Percentiles rank a stretch among this genome's conserved stretches.
Evolutionary conservation across 2,797 vertebrate species (phyloP).

Genomic region (Melanotaenia trifasciata): DNA sequence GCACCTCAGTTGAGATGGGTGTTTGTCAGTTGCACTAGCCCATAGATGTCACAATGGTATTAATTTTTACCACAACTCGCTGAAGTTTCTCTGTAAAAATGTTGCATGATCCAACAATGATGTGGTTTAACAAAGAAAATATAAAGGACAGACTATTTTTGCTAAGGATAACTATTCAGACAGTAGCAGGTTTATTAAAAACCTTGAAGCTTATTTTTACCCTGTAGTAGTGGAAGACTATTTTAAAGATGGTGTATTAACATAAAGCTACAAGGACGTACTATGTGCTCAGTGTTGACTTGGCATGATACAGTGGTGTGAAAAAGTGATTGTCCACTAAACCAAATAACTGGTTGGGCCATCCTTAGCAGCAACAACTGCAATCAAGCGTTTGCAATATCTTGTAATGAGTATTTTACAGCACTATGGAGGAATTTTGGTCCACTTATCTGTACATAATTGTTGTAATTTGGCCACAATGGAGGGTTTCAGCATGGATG

Average conservation of each 20-base stretch:
- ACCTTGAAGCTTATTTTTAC: not conserved
- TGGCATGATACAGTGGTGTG: not conserved
- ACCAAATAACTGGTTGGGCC: too few species aligned
- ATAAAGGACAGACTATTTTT: not conserved
- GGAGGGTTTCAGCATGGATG: too few species aligned
- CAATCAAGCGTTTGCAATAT: too few species aligned
- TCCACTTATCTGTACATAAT: too few species aligned
- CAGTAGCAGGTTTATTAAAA: not conserved
- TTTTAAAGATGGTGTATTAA: slow-evolving; percentile 7
- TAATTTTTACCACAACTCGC: not conserved
- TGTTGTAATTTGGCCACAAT: too few species aligned
- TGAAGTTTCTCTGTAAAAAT: not conserved
- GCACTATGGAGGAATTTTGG: too few species aligned
- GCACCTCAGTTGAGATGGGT: too few species aligned
- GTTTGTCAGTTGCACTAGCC: not conserved
- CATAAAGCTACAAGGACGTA: not conserved
- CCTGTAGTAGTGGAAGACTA: not conserved
- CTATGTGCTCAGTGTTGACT: slow-evolving; percentile 3
- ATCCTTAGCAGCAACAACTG: too few species aligned
- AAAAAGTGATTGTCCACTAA: too few species aligned
- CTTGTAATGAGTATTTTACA: too few species aligned
- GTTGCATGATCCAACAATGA: not conserved
- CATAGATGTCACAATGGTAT: too few species aligned
- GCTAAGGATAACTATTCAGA: not conserved
- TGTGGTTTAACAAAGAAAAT: not conserved